These are phyloP conservation scores for Terrapene triunguis DNA, from an alignment of 2,113 vertebrate genomes.

Conservation along the genomic window DNA sequence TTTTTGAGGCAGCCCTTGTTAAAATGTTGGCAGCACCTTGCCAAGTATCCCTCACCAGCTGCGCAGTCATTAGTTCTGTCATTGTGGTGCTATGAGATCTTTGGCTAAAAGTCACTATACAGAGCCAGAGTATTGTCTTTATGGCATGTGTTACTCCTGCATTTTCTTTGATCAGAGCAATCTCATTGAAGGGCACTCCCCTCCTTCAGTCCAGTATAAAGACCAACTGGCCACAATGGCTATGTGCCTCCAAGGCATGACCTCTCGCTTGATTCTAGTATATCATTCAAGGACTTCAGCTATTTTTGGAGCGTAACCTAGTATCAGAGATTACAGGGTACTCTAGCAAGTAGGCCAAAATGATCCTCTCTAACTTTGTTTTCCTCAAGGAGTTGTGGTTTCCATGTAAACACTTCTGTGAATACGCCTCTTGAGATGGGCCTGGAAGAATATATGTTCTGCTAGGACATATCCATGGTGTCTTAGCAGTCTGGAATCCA, in stretches of 20 bases:
- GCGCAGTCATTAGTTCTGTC: neutral
- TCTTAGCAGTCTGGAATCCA: slow-evolving; percentile 59
- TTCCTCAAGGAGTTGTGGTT: slow-evolving; percentile 59
- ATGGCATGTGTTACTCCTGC: neutral
- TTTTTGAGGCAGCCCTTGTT: neutral
- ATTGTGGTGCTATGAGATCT: neutral
- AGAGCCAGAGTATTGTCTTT: neutral
- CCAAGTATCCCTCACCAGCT: neutral
- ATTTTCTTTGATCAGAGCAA: neutral
- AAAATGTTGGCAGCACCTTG: neutral
- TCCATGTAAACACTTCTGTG: slow-evolving; percentile 59
- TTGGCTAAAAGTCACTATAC: neutral
- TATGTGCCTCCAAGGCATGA: neutral
- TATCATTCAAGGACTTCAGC: neutral
- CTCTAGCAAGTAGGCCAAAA: slow-evolving; percentile 59
- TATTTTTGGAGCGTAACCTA: slow-evolving; percentile 16
- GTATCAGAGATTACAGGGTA: slow-evolving; percentile 52
- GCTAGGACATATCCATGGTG: slow-evolving; percentile 16
- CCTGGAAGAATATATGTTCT: slow-evolving; percentile 55
- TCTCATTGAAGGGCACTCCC: neutral
- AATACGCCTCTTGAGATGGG: slow-evolving; percentile 24
- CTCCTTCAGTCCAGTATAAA: neutral
- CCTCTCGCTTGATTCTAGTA: neutral
- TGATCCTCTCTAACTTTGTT: slow-evolving; percentile 40
- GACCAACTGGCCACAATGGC: neutral